phyloP scores from a whole-genome alignment of 2,113 vertebrate genomes.

The Channa maculata region DNA sequence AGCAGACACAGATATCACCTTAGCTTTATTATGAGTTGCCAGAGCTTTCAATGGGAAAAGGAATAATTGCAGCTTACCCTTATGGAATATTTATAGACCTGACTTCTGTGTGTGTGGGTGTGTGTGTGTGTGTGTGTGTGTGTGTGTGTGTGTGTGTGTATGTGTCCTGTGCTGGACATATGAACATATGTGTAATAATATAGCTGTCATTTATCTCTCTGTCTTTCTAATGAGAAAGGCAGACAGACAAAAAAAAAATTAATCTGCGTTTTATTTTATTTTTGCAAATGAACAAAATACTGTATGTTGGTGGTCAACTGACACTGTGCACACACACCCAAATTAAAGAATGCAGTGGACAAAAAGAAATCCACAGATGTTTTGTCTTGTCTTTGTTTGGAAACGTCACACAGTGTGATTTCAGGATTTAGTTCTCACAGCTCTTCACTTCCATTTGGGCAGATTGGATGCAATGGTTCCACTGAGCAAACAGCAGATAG shows the following conservation, averaged over 20 bases:
- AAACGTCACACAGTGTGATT: slow-evolving; percentile 43
- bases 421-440: slow-evolving; percentile 54
- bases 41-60: slow-evolving; percentile 22
- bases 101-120: slow-evolving; percentile 32
- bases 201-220: slow-evolving; percentile 12
- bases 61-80: slow-evolving; percentile 36
- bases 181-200: slow-evolving; percentile 23
- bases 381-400: slow-evolving; percentile 36
- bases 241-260: too few relatives aligned
- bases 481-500: slow-evolving; percentile 80
- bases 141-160: slow-evolving; percentile 38
- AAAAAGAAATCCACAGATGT: slow-evolving; percentile 30
- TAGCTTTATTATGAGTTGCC: slow-evolving; percentile 46
- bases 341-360: slow-evolving; percentile 6
- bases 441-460: slow-evolving; percentile 66
- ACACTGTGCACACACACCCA: neutral
- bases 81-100: slow-evolving; percentile 65
- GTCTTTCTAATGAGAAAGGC: neutral
- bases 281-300: neutral
- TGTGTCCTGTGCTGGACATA: slow-evolving; percentile 10
- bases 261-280: neutral
- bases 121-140: slow-evolving; percentile 28
- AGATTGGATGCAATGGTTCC: slow-evolving; percentile 76
- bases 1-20: slow-evolving; percentile 49
- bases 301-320: neutral